A percentile compares a stretch with the other conserved stretches of the same genome.
Evolutionary conservation across 2,888 invertebrate species (phyloP).

Genomic region (Perdita meconis): DNA sequence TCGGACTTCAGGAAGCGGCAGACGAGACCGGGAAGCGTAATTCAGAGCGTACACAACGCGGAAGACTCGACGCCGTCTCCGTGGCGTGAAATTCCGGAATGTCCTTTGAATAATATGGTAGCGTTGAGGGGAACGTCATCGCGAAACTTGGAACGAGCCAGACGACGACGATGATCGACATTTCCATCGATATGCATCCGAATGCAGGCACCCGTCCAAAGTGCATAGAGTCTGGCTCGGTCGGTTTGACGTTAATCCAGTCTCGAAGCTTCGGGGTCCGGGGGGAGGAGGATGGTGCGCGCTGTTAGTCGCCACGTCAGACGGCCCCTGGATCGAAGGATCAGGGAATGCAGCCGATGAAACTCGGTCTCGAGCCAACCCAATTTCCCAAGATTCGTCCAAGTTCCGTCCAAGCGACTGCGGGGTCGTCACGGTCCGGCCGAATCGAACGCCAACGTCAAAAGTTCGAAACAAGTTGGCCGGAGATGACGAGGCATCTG

Average conservation of each 20-base stretch:
- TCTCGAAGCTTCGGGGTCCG: slow-evolving; percentile 21
- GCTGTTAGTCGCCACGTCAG: slow-evolving; percentile 47
- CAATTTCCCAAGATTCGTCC: slow-evolving; percentile 44
- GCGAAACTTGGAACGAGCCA: slow-evolving; percentile 28
- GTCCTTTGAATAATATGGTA: slow-evolving; percentile 12
- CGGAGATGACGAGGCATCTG: slow-evolving; percentile 8
- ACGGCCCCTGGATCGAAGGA: slow-evolving; percentile 45
- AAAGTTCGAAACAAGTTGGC: slow-evolving; percentile 29
- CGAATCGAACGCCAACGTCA: slow-evolving; percentile 19
- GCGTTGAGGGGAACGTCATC: slow-evolving; percentile 22
- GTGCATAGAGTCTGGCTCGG: slow-evolving; percentile 32
- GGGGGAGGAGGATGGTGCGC: slow-evolving; percentile 39
- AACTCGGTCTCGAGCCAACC: slow-evolving; percentile 38
- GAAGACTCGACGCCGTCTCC: not conserved
- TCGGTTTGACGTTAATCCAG: slow-evolving; percentile 61
- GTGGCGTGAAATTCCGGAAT: slow-evolving; percentile 12
- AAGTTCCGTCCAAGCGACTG: slow-evolving; percentile 13
- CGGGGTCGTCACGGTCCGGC: slow-evolving; percentile 37
- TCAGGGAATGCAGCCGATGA: slow-evolving; percentile 35
- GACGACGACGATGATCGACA: slow-evolving; percentile 62
- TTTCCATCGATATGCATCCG: slow-evolving; percentile 65
- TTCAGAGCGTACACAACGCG: not conserved
- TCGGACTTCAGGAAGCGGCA: not conserved
- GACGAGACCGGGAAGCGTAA: not conserved
- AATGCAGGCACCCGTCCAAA: slow-evolving; percentile 46